Evolutionary conservation across 2,888 invertebrate genomes (phyloP).

Genomic region (Acrobasis repandana): DNA sequence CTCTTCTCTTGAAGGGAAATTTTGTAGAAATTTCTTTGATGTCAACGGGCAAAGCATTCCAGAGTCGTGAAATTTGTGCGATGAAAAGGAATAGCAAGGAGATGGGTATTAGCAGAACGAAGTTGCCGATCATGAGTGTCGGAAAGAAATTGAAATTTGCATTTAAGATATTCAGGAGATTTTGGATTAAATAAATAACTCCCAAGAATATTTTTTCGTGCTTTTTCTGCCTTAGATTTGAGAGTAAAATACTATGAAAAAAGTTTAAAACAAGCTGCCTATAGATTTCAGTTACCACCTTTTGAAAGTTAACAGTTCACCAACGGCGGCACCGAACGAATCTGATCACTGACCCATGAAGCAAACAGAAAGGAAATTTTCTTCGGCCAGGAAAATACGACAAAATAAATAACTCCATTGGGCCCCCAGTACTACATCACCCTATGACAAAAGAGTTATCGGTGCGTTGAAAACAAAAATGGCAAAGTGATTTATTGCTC

Average conservation of each 20-base stretch:
- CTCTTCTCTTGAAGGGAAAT: too few relatives aligned
- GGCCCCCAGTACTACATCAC: constrained; percentile 77
- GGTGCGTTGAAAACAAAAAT: constrained; percentile 84
- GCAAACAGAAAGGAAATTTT: constrained; percentile 81
- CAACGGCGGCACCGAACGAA: constrained; percentile 62
- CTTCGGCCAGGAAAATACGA: constrained; percentile 79
- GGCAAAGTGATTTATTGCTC: constrained; percentile 77
- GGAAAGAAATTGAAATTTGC: too few relatives aligned
- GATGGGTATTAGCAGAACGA: too few relatives aligned
- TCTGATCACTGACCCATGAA: constrained; percentile 82
- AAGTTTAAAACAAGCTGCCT: too few relatives aligned
- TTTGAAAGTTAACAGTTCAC: constrained; percentile 39
- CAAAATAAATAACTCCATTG: constrained; percentile 82
- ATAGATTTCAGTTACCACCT: constrained; percentile 40
- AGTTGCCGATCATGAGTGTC: too few relatives aligned
- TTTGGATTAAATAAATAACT: too few relatives aligned
- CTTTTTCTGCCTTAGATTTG: background rate
- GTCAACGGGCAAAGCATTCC: too few relatives aligned
- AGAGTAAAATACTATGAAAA: too few relatives aligned
- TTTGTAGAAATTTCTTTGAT: too few relatives aligned
- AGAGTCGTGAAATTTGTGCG: too few relatives aligned
- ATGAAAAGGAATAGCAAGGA: too few relatives aligned
- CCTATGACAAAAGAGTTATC: constrained; percentile 83
- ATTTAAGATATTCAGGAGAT: too few relatives aligned
- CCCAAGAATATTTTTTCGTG: background rate